phyloP scores from a whole-genome alignment of 1,140 invertebrate genomes.

The Wasmannia auropunctata region DNA sequence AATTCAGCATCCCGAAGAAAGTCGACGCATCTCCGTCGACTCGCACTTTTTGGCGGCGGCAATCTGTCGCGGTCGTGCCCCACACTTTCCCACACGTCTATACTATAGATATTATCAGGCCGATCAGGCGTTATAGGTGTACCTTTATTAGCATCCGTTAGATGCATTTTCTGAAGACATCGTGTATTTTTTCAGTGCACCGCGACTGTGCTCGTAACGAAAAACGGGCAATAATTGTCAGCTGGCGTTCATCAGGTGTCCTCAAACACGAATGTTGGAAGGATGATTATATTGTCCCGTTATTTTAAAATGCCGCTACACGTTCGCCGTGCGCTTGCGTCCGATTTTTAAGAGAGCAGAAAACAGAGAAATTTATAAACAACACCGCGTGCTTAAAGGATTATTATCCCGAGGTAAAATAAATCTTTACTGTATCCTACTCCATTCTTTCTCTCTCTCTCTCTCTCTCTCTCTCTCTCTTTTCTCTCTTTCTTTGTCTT shows the following conservation, averaged over 20 bases:
- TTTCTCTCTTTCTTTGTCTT: slow-evolving; percentile 25
- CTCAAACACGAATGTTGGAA: not conserved
- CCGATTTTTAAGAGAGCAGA: slow-evolving; percentile 1
- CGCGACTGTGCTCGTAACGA: not conserved
- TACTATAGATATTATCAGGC: no score
- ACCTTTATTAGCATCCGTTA: not conserved
- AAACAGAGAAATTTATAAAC: slow-evolving; percentile 34
- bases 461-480: not conserved
- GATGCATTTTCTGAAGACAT: not conserved
- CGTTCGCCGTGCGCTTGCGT: not conserved
- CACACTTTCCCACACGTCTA: not conserved
- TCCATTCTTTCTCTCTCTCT: slow-evolving; percentile 37
- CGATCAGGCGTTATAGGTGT: not conserved
- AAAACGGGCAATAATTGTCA: slow-evolving; percentile 23
- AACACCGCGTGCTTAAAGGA: slow-evolving; percentile 1
- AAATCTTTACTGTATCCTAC: slow-evolving; percentile 24
- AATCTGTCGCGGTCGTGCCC: not conserved
- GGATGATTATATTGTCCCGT: not conserved
- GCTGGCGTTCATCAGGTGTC: not conserved
- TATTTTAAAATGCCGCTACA: not conserved
- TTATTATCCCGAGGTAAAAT: slow-evolving; percentile 31
- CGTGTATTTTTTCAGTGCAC: not conserved
- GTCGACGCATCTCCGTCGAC: slow-evolving; percentile 29
- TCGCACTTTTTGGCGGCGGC: slow-evolving; percentile 12
- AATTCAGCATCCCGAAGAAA: slow-evolving; percentile 29